Conservation (phyloP, 2,888 invertebrate genomes). For the Brenthis ino region DNA sequence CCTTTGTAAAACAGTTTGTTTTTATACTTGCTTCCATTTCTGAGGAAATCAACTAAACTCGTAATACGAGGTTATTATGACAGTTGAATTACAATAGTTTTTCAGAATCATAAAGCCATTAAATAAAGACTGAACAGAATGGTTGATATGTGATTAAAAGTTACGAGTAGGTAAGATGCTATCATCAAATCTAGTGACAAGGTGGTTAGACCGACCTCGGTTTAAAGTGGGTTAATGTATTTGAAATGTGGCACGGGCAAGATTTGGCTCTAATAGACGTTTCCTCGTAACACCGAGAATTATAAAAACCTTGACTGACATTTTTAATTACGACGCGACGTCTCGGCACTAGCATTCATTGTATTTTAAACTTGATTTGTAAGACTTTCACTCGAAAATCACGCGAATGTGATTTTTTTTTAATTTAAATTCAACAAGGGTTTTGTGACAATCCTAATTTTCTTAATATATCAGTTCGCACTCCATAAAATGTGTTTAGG, state of each 20-base stretch:
- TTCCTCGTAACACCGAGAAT: conserved; percentile 49
- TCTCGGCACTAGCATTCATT: conserved; percentile 48
- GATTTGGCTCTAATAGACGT: conserved; percentile 52
- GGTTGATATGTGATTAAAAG: conserved; percentile 20
- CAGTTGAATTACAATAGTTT: conserved; percentile 2
- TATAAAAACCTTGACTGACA: conserved; percentile 60
- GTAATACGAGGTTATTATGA: neutral
- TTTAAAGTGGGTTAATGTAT: conserved; percentile 73
- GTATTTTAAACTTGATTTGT: neutral
- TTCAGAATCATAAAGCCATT: neutral
- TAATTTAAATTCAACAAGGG: too few relatives aligned
- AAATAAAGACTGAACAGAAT: neutral
- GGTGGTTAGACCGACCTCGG: conserved; percentile 61
- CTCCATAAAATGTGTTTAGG: conserved; percentile 39
- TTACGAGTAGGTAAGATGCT: conserved; percentile 38
- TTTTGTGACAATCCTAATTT: too few relatives aligned
- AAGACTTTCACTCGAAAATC: too few relatives aligned
- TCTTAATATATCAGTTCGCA: neutral
- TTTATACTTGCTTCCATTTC: conserved; percentile 7
- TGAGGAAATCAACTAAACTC: conserved; percentile 3
- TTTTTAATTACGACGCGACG: conserved; percentile 46
- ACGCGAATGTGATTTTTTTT: too few relatives aligned
- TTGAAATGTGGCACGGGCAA: conserved; percentile 64
- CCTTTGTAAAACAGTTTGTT: conserved; percentile 10
- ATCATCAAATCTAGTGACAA: conserved; percentile 54